Evolutionary conservation across 2,888 invertebrate species (phyloP).

Genomic region (Andrena marginata): DNA sequence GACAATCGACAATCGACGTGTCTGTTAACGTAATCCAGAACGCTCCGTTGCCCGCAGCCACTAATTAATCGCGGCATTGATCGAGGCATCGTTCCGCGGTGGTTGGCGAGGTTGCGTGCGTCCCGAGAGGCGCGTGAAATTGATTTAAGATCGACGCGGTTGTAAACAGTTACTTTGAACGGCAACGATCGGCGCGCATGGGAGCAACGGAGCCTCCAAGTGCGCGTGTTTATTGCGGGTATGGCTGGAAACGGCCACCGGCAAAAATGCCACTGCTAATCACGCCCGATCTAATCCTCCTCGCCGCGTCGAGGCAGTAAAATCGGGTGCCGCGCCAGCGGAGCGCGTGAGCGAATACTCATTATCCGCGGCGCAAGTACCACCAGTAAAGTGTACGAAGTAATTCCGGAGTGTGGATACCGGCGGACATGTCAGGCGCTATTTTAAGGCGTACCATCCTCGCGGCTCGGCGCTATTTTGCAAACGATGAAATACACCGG

Average conservation of each 20-base stretch:
- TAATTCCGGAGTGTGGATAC: conserved; percentile 49
- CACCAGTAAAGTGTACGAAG: conserved; percentile 48
- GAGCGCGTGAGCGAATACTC: conserved; percentile 39
- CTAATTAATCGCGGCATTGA: conserved; percentile 47
- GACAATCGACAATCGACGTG: conserved; percentile 51
- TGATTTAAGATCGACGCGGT: conserved; percentile 62
- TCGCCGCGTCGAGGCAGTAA: conserved; percentile 44
- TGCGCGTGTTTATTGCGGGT: conserved; percentile 26
- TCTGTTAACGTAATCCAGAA: conserved; percentile 38
- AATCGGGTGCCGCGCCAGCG: conserved; percentile 43
- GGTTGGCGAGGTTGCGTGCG: conserved; percentile 11
- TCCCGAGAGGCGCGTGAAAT: conserved; percentile 61
- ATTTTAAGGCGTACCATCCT: conserved; percentile 50
- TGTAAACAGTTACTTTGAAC: conserved; percentile 49
- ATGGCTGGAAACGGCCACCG: conserved; percentile 33
- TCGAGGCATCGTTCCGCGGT: not conserved
- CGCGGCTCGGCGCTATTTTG: conserved; percentile 34
- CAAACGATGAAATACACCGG: conserved; percentile 40
- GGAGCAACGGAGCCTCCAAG: conserved; percentile 16
- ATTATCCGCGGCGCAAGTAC: conserved; percentile 48
- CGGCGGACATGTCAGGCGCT: conserved; percentile 40
- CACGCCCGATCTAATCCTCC: conserved; percentile 47
- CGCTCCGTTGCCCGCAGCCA: conserved; percentile 22
- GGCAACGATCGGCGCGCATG: conserved; percentile 23
- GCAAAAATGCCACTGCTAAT: conserved; percentile 52